Conservation (phyloP, 1,140 invertebrate genomes). For the Lasaia peninsularis region DNA sequence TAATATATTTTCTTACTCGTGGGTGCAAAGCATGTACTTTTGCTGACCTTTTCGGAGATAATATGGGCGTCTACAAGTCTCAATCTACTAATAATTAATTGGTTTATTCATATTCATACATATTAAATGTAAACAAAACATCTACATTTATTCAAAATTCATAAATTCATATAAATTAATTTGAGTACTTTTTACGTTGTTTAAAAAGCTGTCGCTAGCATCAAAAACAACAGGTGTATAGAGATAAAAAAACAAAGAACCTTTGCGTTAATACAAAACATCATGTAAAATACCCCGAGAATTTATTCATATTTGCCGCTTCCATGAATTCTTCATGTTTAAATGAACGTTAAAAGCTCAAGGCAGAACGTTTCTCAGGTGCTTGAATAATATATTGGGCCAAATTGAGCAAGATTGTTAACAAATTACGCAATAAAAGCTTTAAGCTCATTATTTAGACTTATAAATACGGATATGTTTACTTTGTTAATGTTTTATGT, state of each 20-base stretch:
- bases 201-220: too few species aligned
- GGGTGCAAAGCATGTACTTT: too few species aligned
- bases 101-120: too few species aligned
- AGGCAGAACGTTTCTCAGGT: constrained; percentile 3
- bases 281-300: neutral
- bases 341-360: constrained; percentile 9
- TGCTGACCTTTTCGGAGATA: too few species aligned
- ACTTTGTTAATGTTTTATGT: too few species aligned
- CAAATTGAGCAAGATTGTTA: constrained; percentile 10
- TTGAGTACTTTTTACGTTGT: too few species aligned
- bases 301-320: constrained; percentile 4
- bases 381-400: neutral
- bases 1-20: too few species aligned
- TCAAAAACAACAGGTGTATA: neutral
- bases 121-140: too few species aligned
- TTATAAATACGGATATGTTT: neutral
- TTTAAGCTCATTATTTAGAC: neutral
- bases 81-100: too few species aligned
- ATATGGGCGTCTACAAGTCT: too few species aligned
- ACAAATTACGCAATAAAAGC: neutral
- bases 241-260: neutral
- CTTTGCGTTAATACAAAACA: neutral
- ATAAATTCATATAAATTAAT: too few species aligned
- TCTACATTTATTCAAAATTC: too few species aligned
- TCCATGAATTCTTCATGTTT: constrained; percentile 8